Conservation (phyloP, 2,113 vertebrate genomes). For the Notothenia coriiceps region DNA sequence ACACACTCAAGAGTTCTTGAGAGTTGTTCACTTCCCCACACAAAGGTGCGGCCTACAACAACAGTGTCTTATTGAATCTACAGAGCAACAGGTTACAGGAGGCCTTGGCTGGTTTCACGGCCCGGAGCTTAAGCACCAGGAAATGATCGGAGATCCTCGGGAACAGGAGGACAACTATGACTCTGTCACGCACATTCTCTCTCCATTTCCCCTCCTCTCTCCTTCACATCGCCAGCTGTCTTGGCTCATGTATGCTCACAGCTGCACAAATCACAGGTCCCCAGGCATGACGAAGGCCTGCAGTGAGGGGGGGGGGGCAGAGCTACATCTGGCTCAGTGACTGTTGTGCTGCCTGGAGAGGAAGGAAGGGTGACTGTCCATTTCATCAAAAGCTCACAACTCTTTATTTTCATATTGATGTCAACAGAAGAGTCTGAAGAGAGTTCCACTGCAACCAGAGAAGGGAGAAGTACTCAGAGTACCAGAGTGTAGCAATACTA, state of each 20-base stretch:
- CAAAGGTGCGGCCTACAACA: slow-evolving; percentile 35
- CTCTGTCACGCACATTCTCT: slow-evolving; percentile 70
- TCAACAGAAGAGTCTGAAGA: slow-evolving; percentile 4
- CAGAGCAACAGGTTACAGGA: slow-evolving; percentile 35
- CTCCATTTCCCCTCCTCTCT: slow-evolving; percentile 48
- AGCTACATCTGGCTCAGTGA: slow-evolving; percentile 79
- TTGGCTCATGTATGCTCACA: slow-evolving; percentile 76
- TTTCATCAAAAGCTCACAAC: slow-evolving; percentile 17
- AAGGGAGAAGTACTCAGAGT: too few relatives aligned
- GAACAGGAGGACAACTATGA: slow-evolving; percentile 65
- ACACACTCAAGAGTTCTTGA: too few relatives aligned
- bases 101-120: slow-evolving; percentile 47
- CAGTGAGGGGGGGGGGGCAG: slow-evolving; percentile 42
- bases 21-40: slow-evolving; percentile 27
- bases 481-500: too few relatives aligned
- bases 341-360: slow-evolving; percentile 48
- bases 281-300: slow-evolving; percentile 67
- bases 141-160: slow-evolving; percentile 70
- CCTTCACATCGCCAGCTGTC: slow-evolving; percentile 79
- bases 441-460: not conserved
- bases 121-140: slow-evolving; percentile 52
- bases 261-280: slow-evolving; percentile 79
- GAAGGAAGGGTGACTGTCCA: not conserved
- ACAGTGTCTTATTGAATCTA: slow-evolving; percentile 33
- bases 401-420: slow-evolving; percentile 17